Conservation (phyloP, 2,888 invertebrate species). For the Flabesymbios commensalis region DNA sequence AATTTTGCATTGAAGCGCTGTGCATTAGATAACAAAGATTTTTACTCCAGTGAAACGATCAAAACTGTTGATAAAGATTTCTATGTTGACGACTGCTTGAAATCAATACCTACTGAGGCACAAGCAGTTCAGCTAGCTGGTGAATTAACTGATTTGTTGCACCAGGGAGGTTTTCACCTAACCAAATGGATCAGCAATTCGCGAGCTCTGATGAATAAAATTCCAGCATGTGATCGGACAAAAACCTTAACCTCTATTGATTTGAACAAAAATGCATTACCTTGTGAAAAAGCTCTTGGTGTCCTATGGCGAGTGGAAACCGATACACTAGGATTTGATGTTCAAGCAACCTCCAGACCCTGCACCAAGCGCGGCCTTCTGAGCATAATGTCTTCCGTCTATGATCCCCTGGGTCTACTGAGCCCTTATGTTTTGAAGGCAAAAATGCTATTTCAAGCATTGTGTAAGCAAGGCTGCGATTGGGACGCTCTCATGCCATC, state of each 20-base stretch:
- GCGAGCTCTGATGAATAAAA: not conserved
- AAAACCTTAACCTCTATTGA: not conserved
- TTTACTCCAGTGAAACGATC: no score
- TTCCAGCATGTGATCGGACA: not conserved
- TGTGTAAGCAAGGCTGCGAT: constrained; percentile 16
- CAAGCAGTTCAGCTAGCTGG: not conserved
- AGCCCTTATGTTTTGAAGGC: constrained; percentile 30
- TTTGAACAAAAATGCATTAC: not conserved
- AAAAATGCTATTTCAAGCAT: constrained; percentile 31
- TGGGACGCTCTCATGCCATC: constrained; percentile 33
- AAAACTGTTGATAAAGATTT: not conserved
- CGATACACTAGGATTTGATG: constrained; percentile 32
- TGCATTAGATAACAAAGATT: not conserved
- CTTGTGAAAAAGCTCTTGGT: not conserved
- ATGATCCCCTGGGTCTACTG: constrained; percentile 38
- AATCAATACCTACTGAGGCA: not conserved
- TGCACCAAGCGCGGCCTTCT: constrained; percentile 33
- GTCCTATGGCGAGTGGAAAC: constrained; percentile 21
- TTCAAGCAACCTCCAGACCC: constrained; percentile 29
- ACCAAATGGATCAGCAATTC: not conserved
- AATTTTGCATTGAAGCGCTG: constrained; percentile 3
- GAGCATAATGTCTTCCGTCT: constrained; percentile 30
- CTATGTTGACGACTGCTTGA: not conserved
- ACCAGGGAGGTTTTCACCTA: not conserved
- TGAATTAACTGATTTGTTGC: not conserved